Evolutionary conservation across 2,113 vertebrate species (phyloP).

Genomic region (Corythaixoides concolor): DNA sequence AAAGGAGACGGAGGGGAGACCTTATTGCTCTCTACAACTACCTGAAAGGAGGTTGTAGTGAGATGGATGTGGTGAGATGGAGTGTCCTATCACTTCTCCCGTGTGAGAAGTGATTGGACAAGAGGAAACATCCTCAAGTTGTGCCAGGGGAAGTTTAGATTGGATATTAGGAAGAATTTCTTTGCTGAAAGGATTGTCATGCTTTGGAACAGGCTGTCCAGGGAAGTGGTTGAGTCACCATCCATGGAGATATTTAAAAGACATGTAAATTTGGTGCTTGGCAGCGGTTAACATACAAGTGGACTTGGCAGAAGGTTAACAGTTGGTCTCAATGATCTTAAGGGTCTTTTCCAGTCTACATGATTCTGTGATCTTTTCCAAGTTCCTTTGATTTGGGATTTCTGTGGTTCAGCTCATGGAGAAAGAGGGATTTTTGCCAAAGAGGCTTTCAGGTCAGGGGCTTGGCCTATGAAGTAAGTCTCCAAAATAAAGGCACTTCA

Average conservation of each 20-base stretch:
- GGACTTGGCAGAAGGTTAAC: neutral
- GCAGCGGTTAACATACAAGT: neutral
- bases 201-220: neutral
- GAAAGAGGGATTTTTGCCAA: neutral
- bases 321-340: neutral
- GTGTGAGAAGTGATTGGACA: neutral
- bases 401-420: neutral
- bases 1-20: neutral
- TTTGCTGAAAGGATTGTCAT: neutral
- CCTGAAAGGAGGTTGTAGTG: no score
- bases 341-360: neutral
- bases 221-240: neutral
- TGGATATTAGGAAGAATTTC: neutral
- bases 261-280: rapidly evolving
- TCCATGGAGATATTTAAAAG: neutral
- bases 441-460: neutral
- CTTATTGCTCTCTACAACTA: no score
- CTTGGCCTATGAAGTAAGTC: neutral
- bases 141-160: neutral
- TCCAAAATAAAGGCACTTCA: neutral
- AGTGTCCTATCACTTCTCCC: no score
- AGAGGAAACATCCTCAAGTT: neutral
- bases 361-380: neutral
- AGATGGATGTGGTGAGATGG: no score
- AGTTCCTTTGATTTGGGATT: neutral